These are phyloP conservation scores for Euleptes europaea DNA, from an alignment of 2,113 vertebrate genomes.

Conservation along the genomic window DNA sequence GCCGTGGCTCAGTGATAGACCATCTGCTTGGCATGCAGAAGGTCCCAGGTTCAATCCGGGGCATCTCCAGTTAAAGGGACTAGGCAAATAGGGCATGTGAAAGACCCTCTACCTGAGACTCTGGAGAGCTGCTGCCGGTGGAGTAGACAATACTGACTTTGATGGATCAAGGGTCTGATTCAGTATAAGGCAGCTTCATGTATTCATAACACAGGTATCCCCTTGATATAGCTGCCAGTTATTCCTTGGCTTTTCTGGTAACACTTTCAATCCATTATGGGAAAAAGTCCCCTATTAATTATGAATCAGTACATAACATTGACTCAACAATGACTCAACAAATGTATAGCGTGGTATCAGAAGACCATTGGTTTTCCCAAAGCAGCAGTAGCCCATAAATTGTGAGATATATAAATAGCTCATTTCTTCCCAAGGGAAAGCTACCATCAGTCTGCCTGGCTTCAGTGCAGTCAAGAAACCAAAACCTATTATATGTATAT, in stretches of 20 bases:
- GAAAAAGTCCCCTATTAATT: too few relatives aligned
- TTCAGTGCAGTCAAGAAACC: conserved; percentile 9
- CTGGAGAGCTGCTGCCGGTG: too few relatives aligned
- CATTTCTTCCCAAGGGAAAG: neutral
- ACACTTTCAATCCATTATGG: neutral
- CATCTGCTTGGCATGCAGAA: too few relatives aligned
- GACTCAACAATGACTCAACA: neutral
- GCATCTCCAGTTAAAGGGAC: too few relatives aligned
- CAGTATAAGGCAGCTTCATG: too few relatives aligned
- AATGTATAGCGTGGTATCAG: neutral
- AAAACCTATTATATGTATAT: neutral
- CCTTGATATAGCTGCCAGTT: neutral
- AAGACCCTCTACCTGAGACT: too few relatives aligned
- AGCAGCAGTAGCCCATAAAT: neutral
- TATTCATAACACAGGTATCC: too few relatives aligned
- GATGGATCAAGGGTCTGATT: too few relatives aligned
- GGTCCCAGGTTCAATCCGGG: too few relatives aligned
- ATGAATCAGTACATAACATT: neutral
- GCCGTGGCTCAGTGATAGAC: too few relatives aligned
- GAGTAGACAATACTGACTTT: too few relatives aligned
- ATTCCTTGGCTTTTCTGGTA: neutral
- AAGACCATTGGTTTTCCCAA: neutral
- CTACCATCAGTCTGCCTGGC: neutral
- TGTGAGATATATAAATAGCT: neutral
- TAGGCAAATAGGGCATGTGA: too few relatives aligned